Evolutionary conservation across 2,797 vertebrate genomes (phyloP).

Genomic region (Pelobates cultripes): DNA sequence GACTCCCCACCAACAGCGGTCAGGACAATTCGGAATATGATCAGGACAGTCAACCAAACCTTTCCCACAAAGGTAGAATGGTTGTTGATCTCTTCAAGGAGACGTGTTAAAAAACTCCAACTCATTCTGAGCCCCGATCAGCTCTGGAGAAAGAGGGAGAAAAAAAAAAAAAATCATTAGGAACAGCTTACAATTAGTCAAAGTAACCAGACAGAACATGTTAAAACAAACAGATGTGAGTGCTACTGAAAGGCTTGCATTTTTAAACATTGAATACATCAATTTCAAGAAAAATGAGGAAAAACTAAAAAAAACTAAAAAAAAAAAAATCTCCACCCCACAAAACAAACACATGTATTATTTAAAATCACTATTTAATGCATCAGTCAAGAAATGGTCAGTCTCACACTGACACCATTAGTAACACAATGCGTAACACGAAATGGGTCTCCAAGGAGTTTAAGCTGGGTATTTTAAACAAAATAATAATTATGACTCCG

Average conservation of each 20-base stretch:
- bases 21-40: slow-evolving; percentile 89
- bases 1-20: slow-evolving; percentile 86
- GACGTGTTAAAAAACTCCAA: slow-evolving; percentile 88
- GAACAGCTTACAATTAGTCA: slow-evolving; percentile 8
- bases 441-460: too few species aligned
- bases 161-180: neutral
- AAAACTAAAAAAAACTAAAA: too few species aligned
- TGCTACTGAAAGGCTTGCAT: slow-evolving; percentile 9
- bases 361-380: neutral
- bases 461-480: too few species aligned
- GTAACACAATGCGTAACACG: too few species aligned
- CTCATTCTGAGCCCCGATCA: slow-evolving; percentile 78
- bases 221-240: neutral
- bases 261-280: slow-evolving; percentile 8
- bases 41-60: slow-evolving; percentile 87
- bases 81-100: slow-evolving; percentile 91
- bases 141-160: slow-evolving; percentile 29
- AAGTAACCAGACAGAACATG: slow-evolving; percentile 9
- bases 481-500: too few species aligned
- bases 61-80: slow-evolving; percentile 92
- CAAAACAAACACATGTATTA: neutral
- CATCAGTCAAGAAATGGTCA: neutral
- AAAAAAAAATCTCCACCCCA: neutral
- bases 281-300: neutral
- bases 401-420: too few species aligned